A percentile compares a stretch with the other conserved stretches of the same genome.
phyloP scores from a whole-genome alignment of 2,113 vertebrate species.

The Indicator maculatus region DNA sequence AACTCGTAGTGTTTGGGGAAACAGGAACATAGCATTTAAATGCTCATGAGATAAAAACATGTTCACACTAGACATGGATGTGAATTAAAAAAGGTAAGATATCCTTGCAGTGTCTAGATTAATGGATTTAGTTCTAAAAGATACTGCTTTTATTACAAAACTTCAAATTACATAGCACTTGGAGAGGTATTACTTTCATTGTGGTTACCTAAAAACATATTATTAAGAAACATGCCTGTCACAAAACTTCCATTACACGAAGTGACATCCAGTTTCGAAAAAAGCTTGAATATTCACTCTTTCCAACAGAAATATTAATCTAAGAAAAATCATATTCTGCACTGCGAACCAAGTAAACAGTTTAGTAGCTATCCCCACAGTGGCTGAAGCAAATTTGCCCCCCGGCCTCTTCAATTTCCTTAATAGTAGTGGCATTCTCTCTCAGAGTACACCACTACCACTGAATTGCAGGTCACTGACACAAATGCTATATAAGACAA shows the following conservation, averaged over 20 bases:
- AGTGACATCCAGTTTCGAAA: neutral
- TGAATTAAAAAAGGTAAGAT: neutral
- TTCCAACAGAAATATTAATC: neutral
- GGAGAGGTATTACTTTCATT: neutral
- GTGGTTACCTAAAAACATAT: slow-evolving; percentile 11
- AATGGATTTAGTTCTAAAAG: neutral
- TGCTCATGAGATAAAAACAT: neutral
- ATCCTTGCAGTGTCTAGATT: neutral
- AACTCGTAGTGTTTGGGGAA: neutral
- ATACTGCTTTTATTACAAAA: neutral
- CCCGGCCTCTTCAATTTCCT: neutral
- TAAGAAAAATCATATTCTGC: neutral
- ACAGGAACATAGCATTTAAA: neutral
- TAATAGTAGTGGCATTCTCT: neutral
- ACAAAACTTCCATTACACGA: neutral
- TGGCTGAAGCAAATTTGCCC: neutral
- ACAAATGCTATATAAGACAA: neutral
- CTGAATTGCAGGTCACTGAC: neutral
- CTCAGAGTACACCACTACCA: neutral
- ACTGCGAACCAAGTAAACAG: neutral
- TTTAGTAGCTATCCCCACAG: neutral
- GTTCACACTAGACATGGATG: neutral
- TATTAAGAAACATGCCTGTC: slow-evolving; percentile 17
- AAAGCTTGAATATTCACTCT: neutral
- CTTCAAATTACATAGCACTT: neutral